Evolutionary conservation across 1,140 invertebrate species (phyloP), one percentile per base, ranked within the genome.

Genomic region (Drosophila tropicalis): DNA sequence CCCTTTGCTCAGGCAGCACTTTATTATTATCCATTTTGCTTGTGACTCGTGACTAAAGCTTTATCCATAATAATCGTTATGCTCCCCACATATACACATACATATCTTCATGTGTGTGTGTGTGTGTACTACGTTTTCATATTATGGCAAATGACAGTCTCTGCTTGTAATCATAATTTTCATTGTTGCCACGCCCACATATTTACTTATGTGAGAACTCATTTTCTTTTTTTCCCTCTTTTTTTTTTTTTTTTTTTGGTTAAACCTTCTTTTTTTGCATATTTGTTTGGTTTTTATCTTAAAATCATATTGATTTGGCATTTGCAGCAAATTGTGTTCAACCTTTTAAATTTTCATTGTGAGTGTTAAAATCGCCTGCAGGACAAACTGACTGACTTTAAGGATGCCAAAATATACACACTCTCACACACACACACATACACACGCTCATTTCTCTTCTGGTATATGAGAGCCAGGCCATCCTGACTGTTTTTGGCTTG

Each of bases 21-120:
- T 78, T 85, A 85, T 85, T 85, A 78, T 81, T 79, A 79, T 84
- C 81, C 60, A 79, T 79, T 79, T 79, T 76, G 41, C 40, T 62
- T 39, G 61, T 70, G 77, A 70, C 70, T 81, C 55, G 61, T 64
- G 60, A 61, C 74, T 62, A 78, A 78, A 78, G 70, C 73, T 78
- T 63, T 51, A 51, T 70, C 61, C 74, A 82, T 78, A 82, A 82
- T 78, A 82, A 77, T 73, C 70, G 73, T 78, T 80, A 72, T 79
- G 69, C 63, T 76, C 47, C 72, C 72, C 17, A 17, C 15, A 17
- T 47, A 47, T 17, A 9, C 17, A 47, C 17, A 10, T n/a, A 22
- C 15, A 17, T n/a, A 12, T 12, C 19, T 6, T 22, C 5, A 51
- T 51, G 9, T 22, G 25, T 29, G 29, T 29, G 29, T 6, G 29